phyloP scores from a whole-genome alignment of 2,797 vertebrate species.

The Prunella strophiata region DNA sequence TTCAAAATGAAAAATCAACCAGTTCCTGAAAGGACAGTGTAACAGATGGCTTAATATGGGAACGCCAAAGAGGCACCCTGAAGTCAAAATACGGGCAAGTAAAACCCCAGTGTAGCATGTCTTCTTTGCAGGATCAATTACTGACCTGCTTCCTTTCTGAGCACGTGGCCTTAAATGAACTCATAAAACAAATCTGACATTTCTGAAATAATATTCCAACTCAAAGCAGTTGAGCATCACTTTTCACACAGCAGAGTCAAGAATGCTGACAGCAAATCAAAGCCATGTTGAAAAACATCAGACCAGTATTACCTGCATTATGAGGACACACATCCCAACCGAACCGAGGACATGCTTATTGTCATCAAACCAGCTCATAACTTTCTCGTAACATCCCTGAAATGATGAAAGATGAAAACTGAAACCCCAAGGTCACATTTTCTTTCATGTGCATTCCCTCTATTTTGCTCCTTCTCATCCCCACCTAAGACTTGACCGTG shows the following conservation, averaged over 20 bases:
- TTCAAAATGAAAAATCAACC: background rate
- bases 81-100: background rate
- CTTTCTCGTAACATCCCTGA: constrained; percentile 95
- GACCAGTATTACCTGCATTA: constrained; percentile 87
- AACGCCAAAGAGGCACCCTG: background rate
- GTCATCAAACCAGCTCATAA: constrained; percentile 93
- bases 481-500: background rate
- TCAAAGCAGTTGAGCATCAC: background rate
- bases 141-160: background rate
- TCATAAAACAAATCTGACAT: background rate
- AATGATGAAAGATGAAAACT: constrained; percentile 9
- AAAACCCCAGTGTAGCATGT: background rate
- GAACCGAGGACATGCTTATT: constrained; percentile 94
- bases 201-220: background rate
- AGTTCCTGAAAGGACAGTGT: background rate
- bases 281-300: background rate
- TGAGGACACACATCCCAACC: constrained; percentile 91
- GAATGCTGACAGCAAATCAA: background rate
- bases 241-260: background rate
- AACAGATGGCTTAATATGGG: background rate
- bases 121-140: background rate
- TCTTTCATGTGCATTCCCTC: background rate
- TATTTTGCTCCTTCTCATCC: background rate
- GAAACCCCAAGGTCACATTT: background rate
- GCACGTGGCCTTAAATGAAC: background rate